phyloP scores from a whole-genome alignment of 2,113 vertebrate genomes.

The Ceyx cyanopectus region DNA sequence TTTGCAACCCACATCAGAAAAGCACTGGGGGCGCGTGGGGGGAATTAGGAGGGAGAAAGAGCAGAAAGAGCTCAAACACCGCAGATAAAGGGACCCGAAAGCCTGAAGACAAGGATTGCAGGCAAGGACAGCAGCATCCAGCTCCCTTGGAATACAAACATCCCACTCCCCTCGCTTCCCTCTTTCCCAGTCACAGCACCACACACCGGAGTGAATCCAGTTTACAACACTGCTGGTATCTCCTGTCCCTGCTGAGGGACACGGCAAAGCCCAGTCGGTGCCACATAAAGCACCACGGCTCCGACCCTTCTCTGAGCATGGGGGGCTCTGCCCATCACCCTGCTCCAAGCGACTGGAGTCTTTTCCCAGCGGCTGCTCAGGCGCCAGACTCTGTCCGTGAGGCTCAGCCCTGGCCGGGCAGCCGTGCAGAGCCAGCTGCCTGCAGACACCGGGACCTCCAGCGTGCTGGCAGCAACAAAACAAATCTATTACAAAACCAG shows the following conservation, averaged over 20 bases:
- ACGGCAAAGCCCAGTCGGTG: background rate
- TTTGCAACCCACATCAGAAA: background rate
- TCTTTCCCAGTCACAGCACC: background rate
- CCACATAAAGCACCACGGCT: background rate
- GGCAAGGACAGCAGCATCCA: background rate
- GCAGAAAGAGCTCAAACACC: background rate
- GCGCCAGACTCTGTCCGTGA: background rate
- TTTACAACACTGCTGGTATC: background rate
- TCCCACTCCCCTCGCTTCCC: background rate
- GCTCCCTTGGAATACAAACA: background rate
- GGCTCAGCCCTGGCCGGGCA: background rate
- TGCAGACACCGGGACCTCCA: background rate
- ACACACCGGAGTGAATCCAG: background rate
- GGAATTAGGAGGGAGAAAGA: background rate
- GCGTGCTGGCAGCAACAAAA: background rate
- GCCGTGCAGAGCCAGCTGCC: background rate
- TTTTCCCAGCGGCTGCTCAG: background rate
- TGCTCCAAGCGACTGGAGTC: background rate
- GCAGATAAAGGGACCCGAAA: background rate
- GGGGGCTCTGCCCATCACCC: background rate
- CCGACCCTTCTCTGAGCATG: fast-evolving
- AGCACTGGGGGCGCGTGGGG: background rate
- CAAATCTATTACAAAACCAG: slow-evolving; percentile 18
- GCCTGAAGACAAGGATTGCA: background rate
- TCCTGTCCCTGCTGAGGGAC: background rate